These are phyloP conservation scores for Nannoperca obscura DNA, from an alignment of 2,797 vertebrate genomes.

Conservation along the genomic window DNA sequence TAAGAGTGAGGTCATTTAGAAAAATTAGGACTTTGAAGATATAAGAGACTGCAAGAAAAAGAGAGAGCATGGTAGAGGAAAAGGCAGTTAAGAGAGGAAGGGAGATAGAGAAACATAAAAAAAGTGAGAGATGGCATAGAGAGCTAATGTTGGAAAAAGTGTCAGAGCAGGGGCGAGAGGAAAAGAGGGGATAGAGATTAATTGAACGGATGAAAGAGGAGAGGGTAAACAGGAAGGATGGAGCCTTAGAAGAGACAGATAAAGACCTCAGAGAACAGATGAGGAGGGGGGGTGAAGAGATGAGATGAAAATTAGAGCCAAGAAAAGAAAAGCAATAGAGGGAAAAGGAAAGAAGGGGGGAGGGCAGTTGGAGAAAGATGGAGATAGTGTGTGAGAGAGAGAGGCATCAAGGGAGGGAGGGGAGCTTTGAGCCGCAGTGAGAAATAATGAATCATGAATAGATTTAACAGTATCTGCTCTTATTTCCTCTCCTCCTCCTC, in stretches of 20 bases:
- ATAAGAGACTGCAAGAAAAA: constrained; percentile 29
- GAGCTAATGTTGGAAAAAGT: constrained; percentile 49
- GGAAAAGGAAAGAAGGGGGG: constrained; percentile 35
- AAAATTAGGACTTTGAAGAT: constrained; percentile 44
- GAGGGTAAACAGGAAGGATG: constrained; percentile 80
- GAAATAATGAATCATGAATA: constrained; percentile 86
- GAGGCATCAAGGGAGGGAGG: constrained; percentile 70
- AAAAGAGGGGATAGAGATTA: constrained; percentile 69
- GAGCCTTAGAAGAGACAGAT: constrained; percentile 72
- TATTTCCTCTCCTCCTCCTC: constrained; percentile 70
- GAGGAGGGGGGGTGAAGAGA: constrained; percentile 28
- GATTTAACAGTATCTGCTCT: constrained; percentile 83
- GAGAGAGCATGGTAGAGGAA: not conserved
- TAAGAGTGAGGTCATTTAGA: constrained; percentile 42
- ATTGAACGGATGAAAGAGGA: constrained; percentile 75
- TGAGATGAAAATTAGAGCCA: constrained; percentile 65
- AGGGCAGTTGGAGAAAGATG: constrained; percentile 19
- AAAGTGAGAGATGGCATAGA: constrained; percentile 15
- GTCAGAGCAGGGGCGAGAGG: constrained; percentile 54
- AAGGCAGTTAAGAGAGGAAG: constrained; percentile 10
- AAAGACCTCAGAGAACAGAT: constrained; percentile 76
- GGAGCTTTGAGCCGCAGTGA: constrained; percentile 71
- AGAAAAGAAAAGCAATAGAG: constrained; percentile 61
- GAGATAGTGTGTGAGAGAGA: constrained; percentile 27
- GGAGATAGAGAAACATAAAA: constrained; percentile 20